Percentiles rank a stretch among this genome's conserved stretches.
These are phyloP conservation scores for Keiferia lycopersicella DNA, from an alignment of 2,888 invertebrate species.

Conservation along the genomic window DNA sequence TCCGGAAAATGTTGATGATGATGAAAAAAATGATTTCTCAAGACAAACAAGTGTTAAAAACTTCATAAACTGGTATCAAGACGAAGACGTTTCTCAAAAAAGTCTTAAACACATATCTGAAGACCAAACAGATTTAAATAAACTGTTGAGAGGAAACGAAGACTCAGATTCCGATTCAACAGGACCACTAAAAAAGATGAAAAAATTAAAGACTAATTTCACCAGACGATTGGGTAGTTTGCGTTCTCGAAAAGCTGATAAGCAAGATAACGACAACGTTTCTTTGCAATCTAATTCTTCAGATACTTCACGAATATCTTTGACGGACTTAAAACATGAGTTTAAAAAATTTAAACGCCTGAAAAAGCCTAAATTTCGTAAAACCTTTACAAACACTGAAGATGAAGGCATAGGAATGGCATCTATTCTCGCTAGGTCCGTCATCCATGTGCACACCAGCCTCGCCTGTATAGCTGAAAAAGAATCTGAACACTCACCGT, in stretches of 20 bases:
- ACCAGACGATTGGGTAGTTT: conserved; percentile 83
- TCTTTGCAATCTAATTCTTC: conserved; percentile 78
- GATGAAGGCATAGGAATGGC: conserved; percentile 84
- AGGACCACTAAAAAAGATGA: conserved; percentile 79
- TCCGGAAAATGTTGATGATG: conserved; percentile 62
- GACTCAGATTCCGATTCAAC: conserved; percentile 68
- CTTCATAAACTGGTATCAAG: conserved; percentile 67
- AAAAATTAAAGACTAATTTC: conserved; percentile 82
- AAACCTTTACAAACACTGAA: conserved; percentile 56
- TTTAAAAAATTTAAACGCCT: conserved; percentile 68
- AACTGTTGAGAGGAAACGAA: conserved; percentile 78
- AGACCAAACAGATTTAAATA: conserved; percentile 70
- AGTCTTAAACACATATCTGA: conserved; percentile 67
- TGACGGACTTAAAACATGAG: conserved; percentile 67
- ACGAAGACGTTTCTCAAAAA: conserved; percentile 59
- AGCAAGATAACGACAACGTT: conserved; percentile 71
- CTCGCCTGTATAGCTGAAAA: conserved; percentile 82
- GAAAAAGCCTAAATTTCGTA: conserved; percentile 66
- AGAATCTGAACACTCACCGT: conserved; percentile 72
- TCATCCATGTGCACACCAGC: conserved; percentile 81
- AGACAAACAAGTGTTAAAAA: conserved; percentile 59
- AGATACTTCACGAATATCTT: conserved; percentile 70
- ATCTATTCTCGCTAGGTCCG: conserved; percentile 84
- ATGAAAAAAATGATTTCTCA: conserved; percentile 59
- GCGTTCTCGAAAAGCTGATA: conserved; percentile 79